Percentiles rank a stretch among this genome's conserved stretches.
These are phyloP conservation scores for Ophiodon elongatus DNA, from an alignment of 2,113 vertebrate species.

Conservation along the genomic window DNA sequence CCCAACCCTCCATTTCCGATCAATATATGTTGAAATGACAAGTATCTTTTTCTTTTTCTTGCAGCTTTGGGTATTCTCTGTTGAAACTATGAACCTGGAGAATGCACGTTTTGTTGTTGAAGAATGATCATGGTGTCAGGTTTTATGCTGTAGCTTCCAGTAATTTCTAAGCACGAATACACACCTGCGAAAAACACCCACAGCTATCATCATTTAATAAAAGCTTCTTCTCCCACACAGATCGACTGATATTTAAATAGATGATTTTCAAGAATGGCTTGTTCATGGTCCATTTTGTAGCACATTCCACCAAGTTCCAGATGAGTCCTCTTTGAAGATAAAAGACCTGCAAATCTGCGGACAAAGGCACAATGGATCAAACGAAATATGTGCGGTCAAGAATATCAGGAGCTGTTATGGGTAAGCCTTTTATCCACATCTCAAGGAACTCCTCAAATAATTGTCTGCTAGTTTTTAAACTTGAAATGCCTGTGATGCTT, in stretches of 20 bases:
- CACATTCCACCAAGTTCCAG: slow-evolving; percentile 45
- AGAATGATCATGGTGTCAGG: background rate
- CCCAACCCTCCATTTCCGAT: slow-evolving; percentile 45
- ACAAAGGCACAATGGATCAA: slow-evolving; percentile 71
- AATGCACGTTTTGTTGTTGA: background rate
- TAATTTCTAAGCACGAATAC: background rate
- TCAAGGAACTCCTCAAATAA: slow-evolving; percentile 76
- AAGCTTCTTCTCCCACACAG: background rate
- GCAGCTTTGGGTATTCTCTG: background rate
- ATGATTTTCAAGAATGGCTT: slow-evolving; percentile 37
- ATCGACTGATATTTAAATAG: slow-evolving; percentile 27
- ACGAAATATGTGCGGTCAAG: slow-evolving; percentile 72
- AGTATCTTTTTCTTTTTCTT: slow-evolving; percentile 13
- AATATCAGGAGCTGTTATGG: slow-evolving; percentile 74
- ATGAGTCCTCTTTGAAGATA: slow-evolving; percentile 75
- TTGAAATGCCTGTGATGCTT: slow-evolving; percentile 53
- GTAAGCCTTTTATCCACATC: slow-evolving; percentile 80
- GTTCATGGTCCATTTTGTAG: slow-evolving; percentile 49
- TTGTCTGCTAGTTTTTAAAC: slow-evolving; percentile 68
- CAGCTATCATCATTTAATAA: slow-evolving; percentile 8
- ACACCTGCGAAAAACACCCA: slow-evolving; percentile 1
- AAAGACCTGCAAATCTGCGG: slow-evolving; percentile 71
- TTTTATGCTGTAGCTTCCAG: background rate
- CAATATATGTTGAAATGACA: slow-evolving; percentile 62
- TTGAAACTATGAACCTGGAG: slow-evolving; percentile 15